Base-by-base conservation (phyloP, 2,113 vertebrate genomes). In the Tautogolabrus adspersus region DNA sequence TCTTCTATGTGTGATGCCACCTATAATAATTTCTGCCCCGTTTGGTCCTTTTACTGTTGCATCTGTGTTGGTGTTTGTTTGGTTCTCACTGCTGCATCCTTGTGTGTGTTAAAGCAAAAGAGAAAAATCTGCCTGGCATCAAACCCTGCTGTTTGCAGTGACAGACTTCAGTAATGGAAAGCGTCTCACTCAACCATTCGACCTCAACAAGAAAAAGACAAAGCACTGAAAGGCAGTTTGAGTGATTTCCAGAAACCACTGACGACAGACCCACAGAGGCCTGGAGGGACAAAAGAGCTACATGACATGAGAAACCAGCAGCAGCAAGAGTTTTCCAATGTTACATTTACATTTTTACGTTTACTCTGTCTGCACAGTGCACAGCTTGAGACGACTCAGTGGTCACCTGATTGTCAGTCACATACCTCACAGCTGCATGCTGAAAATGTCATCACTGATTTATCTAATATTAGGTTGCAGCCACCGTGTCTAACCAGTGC, bases 101-200 rank as follows among this genome's bases (percentile, higher is more conserved):
- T 37, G 55, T 34, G 19, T 77, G 81, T 49, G 44, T 71, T 72
- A 38, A 0, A 69, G 65, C 38, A 12, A 54, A 47, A 46, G 49
- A 66, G 57, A 44, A 84, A 73, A 80, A 74, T 76, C 42, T 71
- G 75, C 78, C 75, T 58, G 59, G 47, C 77, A 85, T 72, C 47
- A 74, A 66, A 59, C 62, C 42, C 16, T 61, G 66, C 68, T 70
- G 47, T 64, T 57, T 81, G 87, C 42, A 75, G 82, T 78, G 70
- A 83, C 76, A 72, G 37, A 56, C 44, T 55, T 72, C 47, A 34
- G 76, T 83, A 89, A 89, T 89, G 81, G 68, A 87, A 88, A 87
- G 70, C 66, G 49, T 83, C 77, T 87, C 76, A 66, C 58, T 80
- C 30, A 82, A 82, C 85, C 64, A 59, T 51, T 44, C 54, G 6